Conservation (phyloP, 2,797 vertebrate genomes). For the Sebastiscus tertius region DNA sequence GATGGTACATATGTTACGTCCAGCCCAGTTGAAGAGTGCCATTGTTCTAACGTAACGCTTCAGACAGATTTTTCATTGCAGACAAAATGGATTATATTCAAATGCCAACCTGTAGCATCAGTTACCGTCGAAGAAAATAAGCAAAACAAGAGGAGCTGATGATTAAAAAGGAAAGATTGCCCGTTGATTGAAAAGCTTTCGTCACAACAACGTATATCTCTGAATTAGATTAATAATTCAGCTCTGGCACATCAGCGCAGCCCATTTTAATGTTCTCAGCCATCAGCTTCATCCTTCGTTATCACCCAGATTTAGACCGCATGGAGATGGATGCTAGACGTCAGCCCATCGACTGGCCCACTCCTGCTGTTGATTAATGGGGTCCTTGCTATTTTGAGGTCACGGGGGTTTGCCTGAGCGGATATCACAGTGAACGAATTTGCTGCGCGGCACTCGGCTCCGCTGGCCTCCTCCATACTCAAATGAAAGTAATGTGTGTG, state of each 20-base stretch:
- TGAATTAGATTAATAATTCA: constrained; percentile 62
- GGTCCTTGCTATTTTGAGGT: constrained; percentile 67
- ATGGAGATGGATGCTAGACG: constrained; percentile 66
- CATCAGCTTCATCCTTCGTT: constrained; percentile 55
- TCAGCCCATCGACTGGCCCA: constrained; percentile 43
- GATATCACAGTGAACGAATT: constrained; percentile 36
- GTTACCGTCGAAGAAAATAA: not conserved
- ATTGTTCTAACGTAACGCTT: not conserved
- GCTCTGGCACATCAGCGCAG: constrained; percentile 1
- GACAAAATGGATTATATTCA: constrained; percentile 7
- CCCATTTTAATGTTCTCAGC: constrained; percentile 52
- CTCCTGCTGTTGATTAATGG: constrained; percentile 65
- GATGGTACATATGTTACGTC: too few species aligned
- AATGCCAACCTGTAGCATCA: constrained; percentile 3
- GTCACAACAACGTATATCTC: constrained; percentile 16
- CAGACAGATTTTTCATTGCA: not conserved
- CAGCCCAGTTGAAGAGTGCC: not conserved
- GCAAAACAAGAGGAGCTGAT: not conserved
- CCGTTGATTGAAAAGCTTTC: constrained; percentile 46
- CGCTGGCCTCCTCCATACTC: not conserved
- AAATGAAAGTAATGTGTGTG: not conserved
- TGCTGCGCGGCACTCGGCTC: not conserved
- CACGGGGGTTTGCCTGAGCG: constrained; percentile 58
- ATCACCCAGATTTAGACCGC: constrained; percentile 68
- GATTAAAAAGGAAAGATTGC: constrained; percentile 19